Evolutionary conservation across 2,113 vertebrate species (phyloP).

Genomic region (Mobula hypostoma): DNA sequence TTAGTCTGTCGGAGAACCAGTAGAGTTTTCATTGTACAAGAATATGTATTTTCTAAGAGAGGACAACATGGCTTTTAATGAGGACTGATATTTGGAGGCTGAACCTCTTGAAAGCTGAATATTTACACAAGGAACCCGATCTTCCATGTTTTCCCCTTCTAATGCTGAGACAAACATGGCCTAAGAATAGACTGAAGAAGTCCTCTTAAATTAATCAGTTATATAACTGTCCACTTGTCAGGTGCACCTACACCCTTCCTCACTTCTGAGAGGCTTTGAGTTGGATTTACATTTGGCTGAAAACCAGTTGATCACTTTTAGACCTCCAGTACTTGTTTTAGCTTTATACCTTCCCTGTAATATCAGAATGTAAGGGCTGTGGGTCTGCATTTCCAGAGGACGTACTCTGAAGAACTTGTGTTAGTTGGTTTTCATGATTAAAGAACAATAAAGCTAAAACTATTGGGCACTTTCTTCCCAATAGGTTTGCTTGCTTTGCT

Average conservation of each 20-base stretch:
- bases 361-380: background rate
- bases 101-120: background rate
- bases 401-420: background rate
- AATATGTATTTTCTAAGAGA: background rate
- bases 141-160: background rate
- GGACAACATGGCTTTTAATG: background rate
- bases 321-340: background rate
- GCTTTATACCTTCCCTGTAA: background rate
- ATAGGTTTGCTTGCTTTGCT: slow-evolving; percentile 13
- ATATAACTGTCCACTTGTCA: background rate
- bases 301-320: background rate
- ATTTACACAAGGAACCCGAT: background rate
- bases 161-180: background rate
- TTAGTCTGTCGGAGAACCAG: slow-evolving; percentile 59
- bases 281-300: background rate
- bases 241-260: background rate
- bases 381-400: background rate
- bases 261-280: background rate
- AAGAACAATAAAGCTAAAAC: background rate
- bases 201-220: background rate
- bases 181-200: background rate
- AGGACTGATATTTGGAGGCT: background rate
- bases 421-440: background rate
- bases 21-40: slow-evolving; percentile 54
- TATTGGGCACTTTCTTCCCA: background rate